Conservation (phyloP, 2,888 invertebrate genomes). For the Diogma glabrata region DNA sequence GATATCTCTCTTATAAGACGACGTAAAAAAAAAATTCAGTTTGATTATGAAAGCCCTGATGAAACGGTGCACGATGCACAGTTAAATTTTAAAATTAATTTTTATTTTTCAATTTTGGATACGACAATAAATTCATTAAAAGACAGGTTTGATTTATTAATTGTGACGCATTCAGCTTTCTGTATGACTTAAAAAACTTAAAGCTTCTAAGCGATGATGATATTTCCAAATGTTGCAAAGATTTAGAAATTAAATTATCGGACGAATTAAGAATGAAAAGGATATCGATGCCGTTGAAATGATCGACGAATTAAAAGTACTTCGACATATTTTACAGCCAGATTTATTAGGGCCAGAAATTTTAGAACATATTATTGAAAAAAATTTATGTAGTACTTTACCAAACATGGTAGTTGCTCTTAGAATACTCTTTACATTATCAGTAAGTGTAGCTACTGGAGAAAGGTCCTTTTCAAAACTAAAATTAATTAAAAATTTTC, state of each 20-base stretch:
- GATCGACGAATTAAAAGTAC: neutral
- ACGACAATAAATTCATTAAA: conserved; percentile 1
- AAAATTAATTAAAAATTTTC: neutral
- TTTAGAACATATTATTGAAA: neutral
- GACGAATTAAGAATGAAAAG: too few relatives aligned
- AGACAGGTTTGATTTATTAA: conserved; percentile 3
- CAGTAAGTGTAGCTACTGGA: neutral
- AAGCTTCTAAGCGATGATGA: neutral
- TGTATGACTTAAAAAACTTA: neutral
- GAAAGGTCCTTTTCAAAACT: neutral
- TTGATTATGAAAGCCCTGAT: conserved; percentile 8
- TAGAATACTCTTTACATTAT: neutral
- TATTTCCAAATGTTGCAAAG: too few relatives aligned
- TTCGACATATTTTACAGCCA: neutral
- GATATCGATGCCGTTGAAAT: neutral
- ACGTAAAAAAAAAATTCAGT: neutral
- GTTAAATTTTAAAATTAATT: conserved; percentile 3
- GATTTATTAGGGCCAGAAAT: too few relatives aligned
- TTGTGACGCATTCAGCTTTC: conserved; percentile 2
- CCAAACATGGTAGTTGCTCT: neutral
- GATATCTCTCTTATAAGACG: neutral
- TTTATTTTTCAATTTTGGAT: neutral
- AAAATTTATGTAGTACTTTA: too few relatives aligned
- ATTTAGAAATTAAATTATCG: too few relatives aligned
- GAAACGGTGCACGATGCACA: too few relatives aligned